These are phyloP conservation scores for Teleiodes luculella DNA, from an alignment of 2,888 invertebrate genomes.

Conservation along the genomic window DNA sequence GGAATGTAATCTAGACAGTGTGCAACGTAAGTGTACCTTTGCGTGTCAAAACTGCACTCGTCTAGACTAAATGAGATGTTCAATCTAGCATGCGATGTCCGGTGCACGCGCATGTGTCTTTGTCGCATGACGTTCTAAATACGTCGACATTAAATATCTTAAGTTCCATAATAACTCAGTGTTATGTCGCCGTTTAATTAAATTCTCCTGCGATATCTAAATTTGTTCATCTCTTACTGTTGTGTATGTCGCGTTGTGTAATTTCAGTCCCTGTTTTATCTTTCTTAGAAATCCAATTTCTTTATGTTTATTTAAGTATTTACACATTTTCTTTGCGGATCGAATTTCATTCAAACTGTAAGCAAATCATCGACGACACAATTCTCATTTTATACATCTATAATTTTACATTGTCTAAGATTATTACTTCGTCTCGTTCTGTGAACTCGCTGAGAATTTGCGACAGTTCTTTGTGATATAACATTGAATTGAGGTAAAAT, in stretches of 20 bases:
- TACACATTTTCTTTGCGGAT: too few relatives aligned
- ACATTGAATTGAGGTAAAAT: background rate
- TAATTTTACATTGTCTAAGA: background rate
- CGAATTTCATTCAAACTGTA: too few relatives aligned
- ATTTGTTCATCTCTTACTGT: constrained; percentile 1
- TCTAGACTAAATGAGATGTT: background rate
- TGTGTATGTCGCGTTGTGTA: background rate
- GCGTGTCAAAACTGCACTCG: background rate
- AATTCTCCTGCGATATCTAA: constrained; percentile 20
- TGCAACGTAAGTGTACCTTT: constrained; percentile 1
- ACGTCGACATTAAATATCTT: constrained; percentile 37
- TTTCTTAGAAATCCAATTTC: background rate
- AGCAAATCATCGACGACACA: too few relatives aligned
- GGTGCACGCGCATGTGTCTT: constrained; percentile 24
- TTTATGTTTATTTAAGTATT: too few relatives aligned
- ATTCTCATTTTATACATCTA: background rate
- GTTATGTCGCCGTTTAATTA: constrained; percentile 22
- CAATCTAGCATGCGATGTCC: background rate
- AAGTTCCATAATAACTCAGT: constrained; percentile 36
- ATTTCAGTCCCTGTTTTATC: background rate
- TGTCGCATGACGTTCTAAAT: constrained; percentile 34
- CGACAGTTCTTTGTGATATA: background rate
- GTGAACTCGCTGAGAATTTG: background rate
- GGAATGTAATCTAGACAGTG: constrained; percentile 14
- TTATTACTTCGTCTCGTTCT: background rate